Conservation (phyloP, 2,797 vertebrate genomes). For the Gymnoscopelus braueri region DNA sequence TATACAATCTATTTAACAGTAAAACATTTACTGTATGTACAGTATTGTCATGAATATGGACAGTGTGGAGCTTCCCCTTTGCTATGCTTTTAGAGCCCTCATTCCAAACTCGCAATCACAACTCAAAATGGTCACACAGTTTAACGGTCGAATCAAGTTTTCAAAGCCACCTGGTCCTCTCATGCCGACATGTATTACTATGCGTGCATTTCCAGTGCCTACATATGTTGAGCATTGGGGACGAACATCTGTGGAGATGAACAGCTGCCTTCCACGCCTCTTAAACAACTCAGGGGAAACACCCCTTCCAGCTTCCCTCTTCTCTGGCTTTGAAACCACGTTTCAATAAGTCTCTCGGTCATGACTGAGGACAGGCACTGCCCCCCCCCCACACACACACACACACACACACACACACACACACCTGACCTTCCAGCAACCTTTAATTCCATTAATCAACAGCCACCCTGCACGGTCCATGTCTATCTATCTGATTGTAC, state of each 20-base stretch:
- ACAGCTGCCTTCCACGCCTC: slow-evolving; percentile 49
- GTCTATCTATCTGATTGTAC: slow-evolving; percentile 11
- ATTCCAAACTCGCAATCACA: not conserved
- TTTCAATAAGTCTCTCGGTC: slow-evolving; percentile 46
- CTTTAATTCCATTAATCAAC: slow-evolving; percentile 39
- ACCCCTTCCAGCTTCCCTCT: slow-evolving; percentile 24
- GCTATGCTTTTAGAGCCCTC: not conserved
- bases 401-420: not conserved
- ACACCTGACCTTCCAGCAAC: slow-evolving; percentile 27
- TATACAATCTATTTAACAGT: no score
- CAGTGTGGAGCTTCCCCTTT: not conserved
- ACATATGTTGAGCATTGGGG: slow-evolving; percentile 7
- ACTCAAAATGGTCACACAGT: not conserved
- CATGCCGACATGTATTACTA: not conserved
- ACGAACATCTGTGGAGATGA: slow-evolving; percentile 19
- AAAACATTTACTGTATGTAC: no score
- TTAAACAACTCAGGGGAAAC: slow-evolving; percentile 35
- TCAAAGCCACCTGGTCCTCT: not conserved
- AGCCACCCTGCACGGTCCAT: slow-evolving; percentile 4
- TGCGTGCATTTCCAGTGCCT: slow-evolving; percentile 17
- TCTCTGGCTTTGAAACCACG: slow-evolving; percentile 45
- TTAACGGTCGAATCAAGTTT: not conserved
- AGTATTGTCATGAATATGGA: no score
- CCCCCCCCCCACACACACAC: not conserved
- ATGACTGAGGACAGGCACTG: slow-evolving; percentile 36